phyloP scores from a whole-genome alignment of 2,888 invertebrate species.

The Chrysolina americana region DNA sequence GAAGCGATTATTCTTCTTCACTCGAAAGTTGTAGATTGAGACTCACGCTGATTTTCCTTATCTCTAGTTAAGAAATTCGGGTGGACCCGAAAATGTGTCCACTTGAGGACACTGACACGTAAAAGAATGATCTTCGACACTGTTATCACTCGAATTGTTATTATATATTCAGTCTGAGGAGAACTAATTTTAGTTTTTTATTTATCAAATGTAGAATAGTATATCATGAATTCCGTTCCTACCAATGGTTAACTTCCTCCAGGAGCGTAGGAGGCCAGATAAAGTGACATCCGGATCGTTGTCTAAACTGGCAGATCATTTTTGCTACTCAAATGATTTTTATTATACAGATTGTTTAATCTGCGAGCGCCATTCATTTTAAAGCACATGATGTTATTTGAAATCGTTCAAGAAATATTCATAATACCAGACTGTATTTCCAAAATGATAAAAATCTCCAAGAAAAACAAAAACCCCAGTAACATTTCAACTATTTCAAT shows the following conservation, averaged over 20 bases:
- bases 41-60: conserved; percentile 32
- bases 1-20: conserved; percentile 41
- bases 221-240: conserved; percentile 61
- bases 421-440: neutral
- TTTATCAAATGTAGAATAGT: conserved; percentile 51
- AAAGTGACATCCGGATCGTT: conserved; percentile 53
- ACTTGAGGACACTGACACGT: conserved; percentile 60
- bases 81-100: conserved; percentile 45
- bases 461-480: too few species aligned
- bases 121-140: conserved; percentile 60
- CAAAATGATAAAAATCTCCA: too few species aligned
- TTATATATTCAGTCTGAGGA: conserved; percentile 47
- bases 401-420: neutral
- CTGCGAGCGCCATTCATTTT: neutral
- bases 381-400: neutral
- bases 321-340: conserved; percentile 4
- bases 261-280: conserved; percentile 54
- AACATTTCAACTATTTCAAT: too few species aligned
- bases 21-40: conserved; percentile 19
- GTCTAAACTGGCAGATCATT: conserved; percentile 38
- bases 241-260: conserved; percentile 62
- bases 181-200: conserved; percentile 49
- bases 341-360: neutral
- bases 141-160: conserved; percentile 54
- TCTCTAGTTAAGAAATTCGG: conserved; percentile 50